Percentiles rank a stretch among this genome's conserved stretches.
These are phyloP conservation scores for Brachionus plicatilis DNA, from an alignment of 1,140 invertebrate genomes.

Conservation along the genomic window DNA sequence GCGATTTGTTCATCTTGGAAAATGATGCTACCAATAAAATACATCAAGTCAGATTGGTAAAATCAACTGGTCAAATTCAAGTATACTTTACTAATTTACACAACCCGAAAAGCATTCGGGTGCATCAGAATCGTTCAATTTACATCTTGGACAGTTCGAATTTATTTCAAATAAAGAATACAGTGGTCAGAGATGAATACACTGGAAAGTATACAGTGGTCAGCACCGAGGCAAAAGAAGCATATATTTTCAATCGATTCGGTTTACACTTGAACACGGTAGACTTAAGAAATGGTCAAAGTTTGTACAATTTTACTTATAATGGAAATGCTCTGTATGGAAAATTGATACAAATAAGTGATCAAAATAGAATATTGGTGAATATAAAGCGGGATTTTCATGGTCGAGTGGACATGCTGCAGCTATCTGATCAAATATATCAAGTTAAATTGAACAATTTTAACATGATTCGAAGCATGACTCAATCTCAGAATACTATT, in stretches of 20 bases:
- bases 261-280: constrained; percentile 86
- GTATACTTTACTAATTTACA: constrained; percentile 86
- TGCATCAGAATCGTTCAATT: constrained; percentile 82
- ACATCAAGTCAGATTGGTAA: constrained; percentile 80
- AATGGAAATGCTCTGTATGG: constrained; percentile 93
- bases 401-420: constrained; percentile 64
- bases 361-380: constrained; percentile 80
- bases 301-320: constrained; percentile 83
- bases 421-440: constrained; percentile 70
- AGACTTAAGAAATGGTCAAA: constrained; percentile 84
- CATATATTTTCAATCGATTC: constrained; percentile 90
- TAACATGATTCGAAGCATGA: constrained; percentile 79
- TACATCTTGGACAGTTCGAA: constrained; percentile 78
- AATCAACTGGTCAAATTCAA: constrained; percentile 82
- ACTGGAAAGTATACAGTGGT: constrained; percentile 84
- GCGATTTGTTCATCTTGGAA: constrained; percentile 86
- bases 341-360: constrained; percentile 81
- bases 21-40: constrained; percentile 70
- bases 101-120: constrained; percentile 77
- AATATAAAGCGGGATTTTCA: constrained; percentile 77
- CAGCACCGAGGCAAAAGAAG: constrained; percentile 79
- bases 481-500: constrained; percentile 81
- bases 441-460: constrained; percentile 73
- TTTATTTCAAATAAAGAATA: constrained; percentile 80
- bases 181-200: constrained; percentile 78